Evolutionary conservation across 2,113 vertebrate genomes (phyloP), one percentile per base, ranked within the genome.

Genomic region (Jacana jacana): DNA sequence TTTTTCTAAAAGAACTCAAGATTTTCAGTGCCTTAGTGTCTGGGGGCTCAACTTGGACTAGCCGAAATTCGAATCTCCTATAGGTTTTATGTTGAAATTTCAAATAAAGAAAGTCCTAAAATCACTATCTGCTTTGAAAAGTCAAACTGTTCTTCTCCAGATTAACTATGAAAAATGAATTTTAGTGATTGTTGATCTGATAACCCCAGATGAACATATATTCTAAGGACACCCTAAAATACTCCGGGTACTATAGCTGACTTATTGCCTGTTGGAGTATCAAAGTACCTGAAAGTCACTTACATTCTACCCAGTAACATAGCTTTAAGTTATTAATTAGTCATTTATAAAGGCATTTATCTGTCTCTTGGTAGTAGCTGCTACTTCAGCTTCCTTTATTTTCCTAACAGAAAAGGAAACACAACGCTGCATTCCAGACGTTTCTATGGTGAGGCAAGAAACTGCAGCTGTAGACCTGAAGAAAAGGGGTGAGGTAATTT

Each of bases 401-500:
- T 99, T 98, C 97, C 98, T 98, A 98, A 96, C 98, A 98, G 97
- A 97, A 98, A 98, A 98, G 97, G 98, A 99, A 99, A 99, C 98
- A 99, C 98, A 98, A 98, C 88, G 89, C 98, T 98, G 98, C 99
- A 99, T 99, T 99, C 98, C 98, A 98, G 94, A 70, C 88, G 98
- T 99, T 98, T 98, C 98, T 98, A 98, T 99, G 98, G 99, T 98
- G 98, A 99, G 82, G 96, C 98, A 98, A 99, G 98, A 99, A 99
- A 99, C 97, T 99, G 98, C 99, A 99, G 99, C 99, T 99, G 99
- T 98, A 99, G 97, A 97, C 95, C 97, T 97, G 97, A 95, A 97
- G 97, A 63, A 97, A 96, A 97, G 96, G 98, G 97, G 98, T 99
- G 98, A 99, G 98, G 99, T 99, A 99, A 99, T 99, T 99, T 98